phyloP scores from a whole-genome alignment of 2,797 vertebrate genomes.

The Tympanoctomys barrerae region DNA sequence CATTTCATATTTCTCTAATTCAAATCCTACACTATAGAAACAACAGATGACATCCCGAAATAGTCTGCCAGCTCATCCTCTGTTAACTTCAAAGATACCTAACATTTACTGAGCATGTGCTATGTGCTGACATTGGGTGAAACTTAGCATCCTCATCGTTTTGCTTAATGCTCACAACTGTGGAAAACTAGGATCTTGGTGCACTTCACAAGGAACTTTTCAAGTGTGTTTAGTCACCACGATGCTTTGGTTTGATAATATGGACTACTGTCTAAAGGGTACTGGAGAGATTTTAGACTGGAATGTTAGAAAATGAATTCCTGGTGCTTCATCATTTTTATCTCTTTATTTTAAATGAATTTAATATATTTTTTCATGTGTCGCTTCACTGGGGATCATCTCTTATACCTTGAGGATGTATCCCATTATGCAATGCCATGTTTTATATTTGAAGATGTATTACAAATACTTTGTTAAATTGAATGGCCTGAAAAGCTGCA shows the following conservation, averaged over 20 bases:
- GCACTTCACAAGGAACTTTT: slow-evolving; percentile 27
- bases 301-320: not conserved
- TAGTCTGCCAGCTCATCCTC: slow-evolving; percentile 36
- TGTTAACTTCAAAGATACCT: slow-evolving; percentile 55
- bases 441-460: not conserved
- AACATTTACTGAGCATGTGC: slow-evolving; percentile 68
- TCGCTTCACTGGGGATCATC: not conserved
- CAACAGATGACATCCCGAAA: slow-evolving; percentile 58
- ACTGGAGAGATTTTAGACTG: not conserved
- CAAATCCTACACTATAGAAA: slow-evolving; percentile 55
- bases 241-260: not conserved
- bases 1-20: slow-evolving; percentile 44
- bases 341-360: not conserved
- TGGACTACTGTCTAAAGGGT: not conserved
- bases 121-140: slow-evolving; percentile 22
- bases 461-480: slow-evolving; percentile 20
- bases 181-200: slow-evolving; percentile 19
- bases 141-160: slow-evolving; percentile 44
- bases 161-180: not conserved
- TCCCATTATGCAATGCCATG: not conserved
- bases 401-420: not conserved
- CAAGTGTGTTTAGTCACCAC: not conserved
- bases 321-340: not conserved
- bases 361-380: not conserved
- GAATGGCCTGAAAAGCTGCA: not conserved